Percentiles rank a stretch among this genome's conserved stretches.
These are phyloP conservation scores for Diadegma fenestrale DNA, from an alignment of 2,888 invertebrate species.

Conservation along the genomic window DNA sequence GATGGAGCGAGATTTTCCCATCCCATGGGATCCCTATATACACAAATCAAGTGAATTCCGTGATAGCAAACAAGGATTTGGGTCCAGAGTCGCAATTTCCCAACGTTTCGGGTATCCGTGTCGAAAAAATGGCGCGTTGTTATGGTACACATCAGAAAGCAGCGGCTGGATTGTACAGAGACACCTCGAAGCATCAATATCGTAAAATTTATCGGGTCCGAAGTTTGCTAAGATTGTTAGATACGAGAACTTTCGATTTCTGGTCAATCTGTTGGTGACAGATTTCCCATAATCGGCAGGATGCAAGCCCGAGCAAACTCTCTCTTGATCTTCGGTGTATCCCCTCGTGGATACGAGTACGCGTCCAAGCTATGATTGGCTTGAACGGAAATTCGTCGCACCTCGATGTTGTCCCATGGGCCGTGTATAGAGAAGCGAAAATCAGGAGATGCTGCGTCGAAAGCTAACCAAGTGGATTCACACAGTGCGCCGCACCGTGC, in stretches of 20 bases:
- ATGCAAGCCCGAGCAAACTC: constrained; percentile 67
- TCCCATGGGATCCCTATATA: not conserved
- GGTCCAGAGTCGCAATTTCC: constrained; percentile 30
- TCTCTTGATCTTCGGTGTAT: constrained; percentile 63
- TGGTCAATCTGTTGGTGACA: constrained; percentile 25
- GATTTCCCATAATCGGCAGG: constrained; percentile 5
- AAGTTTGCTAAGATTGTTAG: constrained; percentile 34
- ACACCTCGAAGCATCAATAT: constrained; percentile 6
- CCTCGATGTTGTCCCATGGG: constrained; percentile 62
- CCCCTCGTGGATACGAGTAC: constrained; percentile 64
- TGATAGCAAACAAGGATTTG: not conserved
- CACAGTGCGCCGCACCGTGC: constrained; percentile 24
- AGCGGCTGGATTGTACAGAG: constrained; percentile 6
- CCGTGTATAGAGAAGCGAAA: constrained; percentile 55
- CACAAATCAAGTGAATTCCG: constrained; percentile 51
- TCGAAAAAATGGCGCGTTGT: constrained; percentile 35
- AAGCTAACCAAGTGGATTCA: constrained; percentile 47
- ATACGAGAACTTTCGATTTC: constrained; percentile 21
- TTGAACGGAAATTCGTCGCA: constrained; percentile 70
- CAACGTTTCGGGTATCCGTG: constrained; percentile 12
- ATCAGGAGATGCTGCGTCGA: constrained; percentile 7
- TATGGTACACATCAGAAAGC: not conserved
- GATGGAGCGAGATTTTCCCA: not conserved
- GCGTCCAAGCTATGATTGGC: constrained; percentile 68
- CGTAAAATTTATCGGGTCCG: not conserved